Conservation (phyloP, 2,797 vertebrate genomes). For the Acrocephalus scirpaceus region DNA sequence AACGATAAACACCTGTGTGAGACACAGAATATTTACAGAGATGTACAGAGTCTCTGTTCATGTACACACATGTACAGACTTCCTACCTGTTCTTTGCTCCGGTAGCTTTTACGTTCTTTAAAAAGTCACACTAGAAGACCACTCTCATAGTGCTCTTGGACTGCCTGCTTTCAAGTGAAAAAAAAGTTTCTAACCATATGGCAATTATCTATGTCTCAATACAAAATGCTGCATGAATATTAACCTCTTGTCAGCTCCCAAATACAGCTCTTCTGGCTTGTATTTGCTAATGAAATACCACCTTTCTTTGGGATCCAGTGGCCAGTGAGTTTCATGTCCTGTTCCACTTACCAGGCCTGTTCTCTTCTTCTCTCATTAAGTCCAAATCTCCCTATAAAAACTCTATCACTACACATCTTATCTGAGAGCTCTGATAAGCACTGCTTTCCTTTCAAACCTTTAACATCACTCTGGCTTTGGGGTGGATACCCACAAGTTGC, state of each 20-base stretch:
- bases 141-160: background rate
- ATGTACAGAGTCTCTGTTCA: no score
- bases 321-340: background rate
- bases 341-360: background rate
- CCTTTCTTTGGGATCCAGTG: background rate
- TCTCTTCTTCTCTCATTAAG: background rate
- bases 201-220: background rate
- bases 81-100: background rate
- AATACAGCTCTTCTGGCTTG: no score
- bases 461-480: background rate
- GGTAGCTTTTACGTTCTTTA: background rate
- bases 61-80: no score
- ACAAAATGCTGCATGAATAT: background rate
- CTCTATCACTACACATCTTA: rapidly evolving
- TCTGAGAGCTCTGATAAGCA: background rate
- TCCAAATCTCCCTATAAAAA: background rate
- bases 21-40: background rate
- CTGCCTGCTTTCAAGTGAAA: background rate
- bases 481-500: background rate
- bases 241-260: background rate
- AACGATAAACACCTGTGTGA: background rate
- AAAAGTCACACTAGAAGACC: background rate
- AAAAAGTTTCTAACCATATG: background rate
- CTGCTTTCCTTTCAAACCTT: background rate
- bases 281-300: background rate